These are phyloP conservation scores for Cetoscarus ocellatus DNA, from an alignment of 2,797 vertebrate species.

Conservation along the genomic window DNA sequence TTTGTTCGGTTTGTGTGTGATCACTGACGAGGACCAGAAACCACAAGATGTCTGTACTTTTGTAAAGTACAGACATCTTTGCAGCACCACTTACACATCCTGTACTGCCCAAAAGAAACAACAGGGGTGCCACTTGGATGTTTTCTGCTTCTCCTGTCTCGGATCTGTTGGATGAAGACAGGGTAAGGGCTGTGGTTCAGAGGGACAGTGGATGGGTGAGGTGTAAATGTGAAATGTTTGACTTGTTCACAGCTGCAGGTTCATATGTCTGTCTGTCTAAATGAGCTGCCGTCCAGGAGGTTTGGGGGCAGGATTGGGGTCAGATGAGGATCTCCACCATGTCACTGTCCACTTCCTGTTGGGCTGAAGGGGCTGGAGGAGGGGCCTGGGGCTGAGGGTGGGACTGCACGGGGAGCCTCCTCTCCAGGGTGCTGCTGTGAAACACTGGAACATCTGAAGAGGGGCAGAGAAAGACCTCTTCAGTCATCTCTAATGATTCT, in stretches of 20 bases:
- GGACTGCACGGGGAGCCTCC: constrained; percentile 87
- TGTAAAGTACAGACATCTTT: too few species aligned
- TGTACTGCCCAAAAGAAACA: constrained; percentile 2
- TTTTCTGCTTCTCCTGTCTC: neutral
- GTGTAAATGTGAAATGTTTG: constrained; percentile 35
- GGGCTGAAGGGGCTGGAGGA: constrained; percentile 61
- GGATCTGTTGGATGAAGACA: neutral
- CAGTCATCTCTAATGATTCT: too few species aligned
- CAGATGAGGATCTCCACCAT: constrained; percentile 99
- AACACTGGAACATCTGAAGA: constrained; percentile 85
- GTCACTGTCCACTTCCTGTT: constrained; percentile 91
- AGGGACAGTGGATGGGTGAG: constrained; percentile 2
- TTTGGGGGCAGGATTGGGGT: neutral
- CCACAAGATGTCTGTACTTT: too few species aligned
- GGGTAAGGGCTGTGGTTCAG: neutral
- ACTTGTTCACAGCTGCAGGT: neutral
- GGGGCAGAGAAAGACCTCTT: neutral
- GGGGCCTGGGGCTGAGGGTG: constrained; percentile 83
- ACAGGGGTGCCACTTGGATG: neutral
- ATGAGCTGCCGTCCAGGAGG: neutral
- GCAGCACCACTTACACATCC: neutral
- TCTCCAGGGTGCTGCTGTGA: constrained; percentile 91
- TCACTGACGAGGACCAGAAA: too few species aligned
- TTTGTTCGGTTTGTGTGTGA: neutral
- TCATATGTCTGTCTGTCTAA: neutral